These are phyloP conservation scores for Phalacrocorax aristotelis DNA, from an alignment of 2,113 vertebrate genomes.

Conservation along the genomic window DNA sequence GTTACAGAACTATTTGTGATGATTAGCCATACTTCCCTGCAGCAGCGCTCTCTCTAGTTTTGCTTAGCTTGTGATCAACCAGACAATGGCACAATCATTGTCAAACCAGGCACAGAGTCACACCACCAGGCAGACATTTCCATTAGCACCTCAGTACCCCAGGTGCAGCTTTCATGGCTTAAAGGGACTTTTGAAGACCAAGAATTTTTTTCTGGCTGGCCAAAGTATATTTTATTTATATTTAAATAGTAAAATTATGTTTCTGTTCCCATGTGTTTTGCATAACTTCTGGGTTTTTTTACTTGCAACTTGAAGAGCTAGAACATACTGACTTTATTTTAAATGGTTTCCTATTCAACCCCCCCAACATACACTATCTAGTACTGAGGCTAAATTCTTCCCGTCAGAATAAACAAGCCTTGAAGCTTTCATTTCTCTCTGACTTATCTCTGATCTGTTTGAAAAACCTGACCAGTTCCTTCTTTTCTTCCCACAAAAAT, in stretches of 20 bases:
- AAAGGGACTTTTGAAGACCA: neutral
- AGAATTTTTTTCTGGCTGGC: neutral
- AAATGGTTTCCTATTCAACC: neutral
- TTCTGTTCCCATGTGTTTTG: neutral
- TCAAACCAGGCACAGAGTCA: neutral
- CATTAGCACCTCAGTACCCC: neutral
- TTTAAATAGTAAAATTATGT: neutral
- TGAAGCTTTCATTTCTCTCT: conserved; percentile 26
- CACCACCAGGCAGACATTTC: neutral
- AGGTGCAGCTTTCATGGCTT: neutral
- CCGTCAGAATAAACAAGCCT: conserved; percentile 24
- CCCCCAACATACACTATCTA: neutral
- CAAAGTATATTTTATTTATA: neutral
- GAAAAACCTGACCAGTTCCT: conserved; percentile 29
- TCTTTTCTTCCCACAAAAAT: conserved; percentile 37
- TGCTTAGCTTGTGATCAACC: neutral
- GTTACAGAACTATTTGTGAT: neutral
- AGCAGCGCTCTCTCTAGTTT: neutral
- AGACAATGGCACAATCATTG: neutral
- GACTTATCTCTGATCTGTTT: conserved; percentile 47
- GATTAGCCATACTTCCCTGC: neutral
- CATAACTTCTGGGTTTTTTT: neutral
- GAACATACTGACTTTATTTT: neutral
- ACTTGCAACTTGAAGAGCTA: neutral
- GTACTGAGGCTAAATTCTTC: neutral